A percentile compares a stretch with the other conserved stretches of the same genome.
Conservation (phyloP, 2,888 invertebrate genomes). For the Cenopis cana region DNA sequence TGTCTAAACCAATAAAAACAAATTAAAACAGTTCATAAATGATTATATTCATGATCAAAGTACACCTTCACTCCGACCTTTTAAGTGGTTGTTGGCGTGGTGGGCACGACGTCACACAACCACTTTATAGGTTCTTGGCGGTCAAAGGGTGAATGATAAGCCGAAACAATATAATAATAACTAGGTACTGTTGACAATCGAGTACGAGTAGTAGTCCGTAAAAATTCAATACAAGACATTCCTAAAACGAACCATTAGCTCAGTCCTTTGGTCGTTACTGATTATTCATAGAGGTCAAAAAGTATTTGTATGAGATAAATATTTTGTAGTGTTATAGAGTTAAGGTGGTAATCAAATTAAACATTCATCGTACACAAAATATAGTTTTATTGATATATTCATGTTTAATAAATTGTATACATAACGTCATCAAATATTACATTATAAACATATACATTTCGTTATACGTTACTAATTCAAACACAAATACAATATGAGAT, state of each 20-base stretch:
- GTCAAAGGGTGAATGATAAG: no score
- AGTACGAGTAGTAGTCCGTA: background rate
- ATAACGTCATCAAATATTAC: conserved; percentile 85
- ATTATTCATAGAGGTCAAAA: background rate
- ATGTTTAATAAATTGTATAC: conserved; percentile 86
- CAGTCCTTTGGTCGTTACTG: background rate
- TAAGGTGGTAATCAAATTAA: conserved; percentile 65
- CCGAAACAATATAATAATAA: conserved; percentile 1
- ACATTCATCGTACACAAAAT: conserved; percentile 83
- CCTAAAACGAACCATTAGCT: background rate
- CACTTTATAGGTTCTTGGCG: no score
- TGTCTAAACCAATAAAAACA: no score
- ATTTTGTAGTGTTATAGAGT: conserved; percentile 16
- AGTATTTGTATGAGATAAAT: background rate
- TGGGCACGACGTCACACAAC: no score
- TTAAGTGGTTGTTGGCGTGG: no score
- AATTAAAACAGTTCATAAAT: no score
- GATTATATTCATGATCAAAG: no score
- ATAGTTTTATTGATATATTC: conserved; percentile 86
- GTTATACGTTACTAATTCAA: conserved; percentile 83
- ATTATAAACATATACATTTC: conserved; percentile 85
- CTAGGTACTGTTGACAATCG: background rate
- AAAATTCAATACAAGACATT: background rate
- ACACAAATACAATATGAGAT: conserved; percentile 85
- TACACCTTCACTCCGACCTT: no score